phyloP scores from a whole-genome alignment of 2,888 invertebrate genomes.

The Ormyrus labotus region DNA sequence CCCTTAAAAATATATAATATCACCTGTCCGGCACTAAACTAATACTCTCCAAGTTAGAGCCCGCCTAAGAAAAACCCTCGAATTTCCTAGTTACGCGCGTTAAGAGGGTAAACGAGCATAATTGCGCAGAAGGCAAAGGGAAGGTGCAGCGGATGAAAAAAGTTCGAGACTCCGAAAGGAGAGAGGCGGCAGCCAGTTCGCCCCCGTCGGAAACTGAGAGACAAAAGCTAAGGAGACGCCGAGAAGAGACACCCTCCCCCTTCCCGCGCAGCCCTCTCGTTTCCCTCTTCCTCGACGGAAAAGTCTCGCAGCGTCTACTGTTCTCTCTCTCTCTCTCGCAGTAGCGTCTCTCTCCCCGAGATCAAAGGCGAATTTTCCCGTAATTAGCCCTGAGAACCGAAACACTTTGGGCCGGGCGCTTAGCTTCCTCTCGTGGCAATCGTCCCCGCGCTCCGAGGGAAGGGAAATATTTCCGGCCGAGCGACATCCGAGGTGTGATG shows the following conservation, averaged over 20 bases:
- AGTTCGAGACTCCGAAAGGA: no score
- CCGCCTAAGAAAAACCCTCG: no score
- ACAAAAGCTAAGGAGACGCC: no score
- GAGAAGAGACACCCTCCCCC: neutral
- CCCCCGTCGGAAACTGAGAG: no score
- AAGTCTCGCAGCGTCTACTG: neutral
- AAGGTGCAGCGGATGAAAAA: neutral
- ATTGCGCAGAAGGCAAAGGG: constrained; percentile 29
- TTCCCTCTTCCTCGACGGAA: neutral
- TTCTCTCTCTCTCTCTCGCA: constrained; percentile 5
- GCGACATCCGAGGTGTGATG: constrained; percentile 33
- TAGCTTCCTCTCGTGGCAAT: no score
- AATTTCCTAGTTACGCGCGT: neutral
- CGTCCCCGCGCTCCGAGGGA: neutral
- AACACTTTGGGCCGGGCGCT: constrained; percentile 19
- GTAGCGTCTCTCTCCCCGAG: neutral
- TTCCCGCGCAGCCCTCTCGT: no score
- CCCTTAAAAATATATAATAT: no score
- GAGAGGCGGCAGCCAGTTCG: no score
- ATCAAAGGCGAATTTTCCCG: constrained; percentile 45
- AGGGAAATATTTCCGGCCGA: constrained; percentile 26
- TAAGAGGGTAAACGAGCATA: constrained; percentile 4
- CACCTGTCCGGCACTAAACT: no score
- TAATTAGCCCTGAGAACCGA: constrained; percentile 46
- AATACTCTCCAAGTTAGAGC: no score